These are phyloP conservation scores for Oscheius sp. DNA, from an alignment of 2,888 invertebrate genomes.

Conservation along the genomic window DNA sequence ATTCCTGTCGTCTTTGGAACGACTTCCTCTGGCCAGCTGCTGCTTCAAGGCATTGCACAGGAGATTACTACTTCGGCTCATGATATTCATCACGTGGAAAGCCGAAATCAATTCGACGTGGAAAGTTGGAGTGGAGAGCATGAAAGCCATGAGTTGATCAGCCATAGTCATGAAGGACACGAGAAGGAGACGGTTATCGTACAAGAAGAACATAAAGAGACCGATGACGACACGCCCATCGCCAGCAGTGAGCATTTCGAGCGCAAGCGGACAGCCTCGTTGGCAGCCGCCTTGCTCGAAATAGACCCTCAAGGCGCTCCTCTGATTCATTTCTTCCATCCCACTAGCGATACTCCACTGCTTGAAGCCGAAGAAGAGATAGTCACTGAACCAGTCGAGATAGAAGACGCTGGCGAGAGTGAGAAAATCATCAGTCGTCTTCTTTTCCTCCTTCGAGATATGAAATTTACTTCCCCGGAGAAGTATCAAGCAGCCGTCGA, in stretches of 20 bases:
- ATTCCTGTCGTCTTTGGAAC: constrained; percentile 41
- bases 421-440: constrained; percentile 47
- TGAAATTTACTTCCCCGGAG: constrained; percentile 50
- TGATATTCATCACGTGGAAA: constrained; percentile 47
- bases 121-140: constrained; percentile 59
- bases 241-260: constrained; percentile 57
- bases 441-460: constrained; percentile 46
- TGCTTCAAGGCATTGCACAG: constrained; percentile 29
- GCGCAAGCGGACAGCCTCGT: constrained; percentile 50
- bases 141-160: constrained; percentile 34
- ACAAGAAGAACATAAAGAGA: constrained; percentile 16
- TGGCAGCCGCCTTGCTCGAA: constrained; percentile 54
- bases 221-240: constrained; percentile 51
- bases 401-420: constrained; percentile 41
- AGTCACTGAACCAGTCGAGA: not conserved
- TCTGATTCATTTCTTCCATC: constrained; percentile 51
- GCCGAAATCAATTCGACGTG: constrained; percentile 46
- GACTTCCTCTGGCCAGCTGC: constrained; percentile 38
- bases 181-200: too few relatives aligned
- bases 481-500: constrained; percentile 59
- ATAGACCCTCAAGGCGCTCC: constrained; percentile 51
- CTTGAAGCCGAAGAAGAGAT: constrained; percentile 41
- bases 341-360: constrained; percentile 37
- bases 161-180: constrained; percentile 9
- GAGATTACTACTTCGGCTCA: constrained; percentile 14